These are phyloP conservation scores for Steinernema khuongi DNA, from an alignment of 1,140 invertebrate genomes.

Conservation along the genomic window DNA sequence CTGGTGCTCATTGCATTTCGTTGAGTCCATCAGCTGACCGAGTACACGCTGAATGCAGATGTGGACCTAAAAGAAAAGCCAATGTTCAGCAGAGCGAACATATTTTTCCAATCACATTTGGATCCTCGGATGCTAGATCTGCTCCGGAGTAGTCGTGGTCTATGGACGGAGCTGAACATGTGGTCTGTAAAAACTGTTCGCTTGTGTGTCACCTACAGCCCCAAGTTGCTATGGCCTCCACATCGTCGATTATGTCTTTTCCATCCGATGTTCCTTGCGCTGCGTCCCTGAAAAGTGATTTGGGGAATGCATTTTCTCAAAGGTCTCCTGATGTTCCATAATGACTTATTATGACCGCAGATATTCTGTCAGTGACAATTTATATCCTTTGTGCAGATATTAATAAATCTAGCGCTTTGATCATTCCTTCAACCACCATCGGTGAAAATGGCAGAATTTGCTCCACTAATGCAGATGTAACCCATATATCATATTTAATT, in stretches of 20 bases:
- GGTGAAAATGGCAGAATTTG: too few relatives aligned
- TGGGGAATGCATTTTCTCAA: too few relatives aligned
- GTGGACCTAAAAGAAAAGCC: conserved; percentile 31
- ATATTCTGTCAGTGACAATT: too few relatives aligned
- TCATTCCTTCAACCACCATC: too few relatives aligned
- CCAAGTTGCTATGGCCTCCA: neutral
- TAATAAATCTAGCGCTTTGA: too few relatives aligned
- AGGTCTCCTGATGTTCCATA: too few relatives aligned
- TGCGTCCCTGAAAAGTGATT: neutral
- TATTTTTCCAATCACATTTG: conserved; percentile 10
- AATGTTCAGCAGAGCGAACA: neutral
- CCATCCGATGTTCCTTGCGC: neutral
- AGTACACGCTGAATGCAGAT: conserved; percentile 20
- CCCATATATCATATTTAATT: too few relatives aligned
- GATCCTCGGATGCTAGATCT: neutral
- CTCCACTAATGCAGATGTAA: too few relatives aligned
- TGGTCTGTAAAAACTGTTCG: neutral
- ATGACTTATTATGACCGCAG: too few relatives aligned
- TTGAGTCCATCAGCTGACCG: conserved; percentile 10
- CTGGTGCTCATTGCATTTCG: conserved; percentile 27
- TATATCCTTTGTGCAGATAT: too few relatives aligned
- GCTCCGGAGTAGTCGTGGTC: neutral
- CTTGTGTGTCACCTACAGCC: neutral
- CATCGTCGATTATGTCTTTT: neutral
- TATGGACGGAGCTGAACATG: neutral